Evolutionary conservation across 2,888 invertebrate species (phyloP), one percentile per base, ranked within the genome.

Genomic region (Kryphioiulus occultus): DNA sequence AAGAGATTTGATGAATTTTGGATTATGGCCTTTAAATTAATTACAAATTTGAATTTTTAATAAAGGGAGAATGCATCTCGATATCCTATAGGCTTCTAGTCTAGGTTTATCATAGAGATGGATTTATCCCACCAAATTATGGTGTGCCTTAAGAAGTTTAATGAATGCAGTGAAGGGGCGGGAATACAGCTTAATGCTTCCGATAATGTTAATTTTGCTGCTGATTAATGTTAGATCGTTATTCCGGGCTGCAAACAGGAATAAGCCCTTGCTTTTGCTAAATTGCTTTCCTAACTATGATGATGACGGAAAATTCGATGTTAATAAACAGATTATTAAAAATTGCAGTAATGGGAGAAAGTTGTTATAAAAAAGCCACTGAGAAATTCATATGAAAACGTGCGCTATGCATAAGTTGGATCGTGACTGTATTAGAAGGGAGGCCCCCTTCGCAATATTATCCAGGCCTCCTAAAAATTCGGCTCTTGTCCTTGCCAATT

Each of bases 251-350:
- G 78, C 78, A 78, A 78, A 78, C 78, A 78, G 78, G 78, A 78
- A 59, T 59, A 59, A 59, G 59, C 30, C 78, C 78, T 30, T 78
- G 10, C 30, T 30, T 30, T 26, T 2, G 30, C 30, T 78, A 78
- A 78, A 78, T 78, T 78, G 78, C 78, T 78, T 78, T 78, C 78
- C 78, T 78, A 78, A 78, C 78, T 30, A 78, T 15, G 30, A 78
- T 78, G 78, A 78, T 78, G 78, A 78, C 30, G 78, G 78, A 78
- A 30, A 78, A 78, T 78, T 78, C 78, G 78, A 78, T 78, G 78
- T 78, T 78, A 26, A 78, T 78, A 78, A 78, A 78, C 78, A 78
- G 78, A 78, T 78, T 78, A 78, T 78, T 78, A 78, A 78, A 78
- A 78, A 30, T 78, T 78, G 78, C 30, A 15, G 78, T 78, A 78